Percentiles rank a stretch among this genome's conserved stretches.
Conservation (phyloP, 92 coral and sea anemone species). For the Porites cylindrica region DNA sequence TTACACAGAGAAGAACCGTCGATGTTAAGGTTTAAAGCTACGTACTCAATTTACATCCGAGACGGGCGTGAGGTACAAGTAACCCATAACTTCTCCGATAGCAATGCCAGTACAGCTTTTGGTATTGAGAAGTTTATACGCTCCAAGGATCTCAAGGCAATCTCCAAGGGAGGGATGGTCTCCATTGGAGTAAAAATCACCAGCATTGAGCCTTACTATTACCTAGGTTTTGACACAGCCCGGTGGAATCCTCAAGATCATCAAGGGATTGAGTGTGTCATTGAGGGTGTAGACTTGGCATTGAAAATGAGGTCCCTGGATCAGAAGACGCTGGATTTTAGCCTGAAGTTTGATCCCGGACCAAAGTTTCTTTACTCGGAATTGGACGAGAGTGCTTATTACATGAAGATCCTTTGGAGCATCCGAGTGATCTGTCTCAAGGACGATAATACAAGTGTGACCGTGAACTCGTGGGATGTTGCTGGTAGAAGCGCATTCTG, state of each 20-base stretch:
- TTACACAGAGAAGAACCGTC: conserved; percentile 86
- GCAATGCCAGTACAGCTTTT: conserved; percentile 80
- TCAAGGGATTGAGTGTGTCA: conserved; percentile 63
- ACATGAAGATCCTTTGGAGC: conserved; percentile 92
- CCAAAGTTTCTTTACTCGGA: conserved; percentile 68
- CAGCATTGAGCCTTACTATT: conserved; percentile 89
- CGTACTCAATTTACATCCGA: conserved; percentile 80
- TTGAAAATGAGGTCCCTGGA: conserved; percentile 70
- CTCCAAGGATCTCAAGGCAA: conserved; percentile 85
- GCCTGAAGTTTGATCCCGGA: conserved; percentile 85
- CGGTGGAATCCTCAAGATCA: conserved; percentile 83
- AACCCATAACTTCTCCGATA: conserved; percentile 87
- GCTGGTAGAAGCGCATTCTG: conserved; percentile 94
- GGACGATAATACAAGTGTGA: conserved; percentile 80
- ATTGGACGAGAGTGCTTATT: conserved; percentile 92
- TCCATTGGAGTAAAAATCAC: conserved; percentile 84
- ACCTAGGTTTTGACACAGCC: conserved; percentile 90
- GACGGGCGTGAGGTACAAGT: conserved; percentile 85
- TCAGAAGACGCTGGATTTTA: conserved; percentile 78
- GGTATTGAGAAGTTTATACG: conserved; percentile 94
- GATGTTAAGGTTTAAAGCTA: conserved; percentile 85
- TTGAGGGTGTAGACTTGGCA: conserved; percentile 55
- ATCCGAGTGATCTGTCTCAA: conserved; percentile 82
- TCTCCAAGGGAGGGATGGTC: conserved; percentile 91
- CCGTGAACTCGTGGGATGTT: conserved; percentile 85